Percentiles rank a stretch among this genome's conserved stretches.
These are phyloP conservation scores for Coregonus clupeaformis DNA, from an alignment of 2,113 vertebrate genomes.

Conservation along the genomic window DNA sequence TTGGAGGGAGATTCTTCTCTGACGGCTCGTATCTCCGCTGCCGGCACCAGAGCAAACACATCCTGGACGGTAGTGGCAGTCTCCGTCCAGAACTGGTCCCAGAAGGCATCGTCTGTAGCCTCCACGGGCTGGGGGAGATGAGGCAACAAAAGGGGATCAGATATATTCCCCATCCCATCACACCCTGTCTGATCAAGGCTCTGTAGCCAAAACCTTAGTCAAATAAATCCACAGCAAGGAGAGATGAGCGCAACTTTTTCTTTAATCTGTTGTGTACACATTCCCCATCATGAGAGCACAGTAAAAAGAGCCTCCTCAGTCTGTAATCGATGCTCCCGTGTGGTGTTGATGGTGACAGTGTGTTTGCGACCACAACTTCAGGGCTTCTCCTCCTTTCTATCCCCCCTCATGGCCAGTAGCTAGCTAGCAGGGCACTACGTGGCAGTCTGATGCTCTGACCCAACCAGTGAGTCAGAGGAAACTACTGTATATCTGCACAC, in stretches of 20 bases:
- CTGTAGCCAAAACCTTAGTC: no score
- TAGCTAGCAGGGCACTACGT: no score
- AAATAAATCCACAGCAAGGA: no score
- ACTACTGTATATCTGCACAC: not conserved
- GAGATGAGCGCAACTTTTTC: no score
- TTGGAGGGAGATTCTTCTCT: conserved; percentile 97
- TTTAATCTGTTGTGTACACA: no score
- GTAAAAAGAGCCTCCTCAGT: not conserved
- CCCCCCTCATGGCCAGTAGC: no score
- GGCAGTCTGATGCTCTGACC: not conserved
- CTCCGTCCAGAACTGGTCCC: conserved; percentile 98
- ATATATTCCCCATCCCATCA: not conserved
- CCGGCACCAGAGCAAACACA: conserved; percentile 92
- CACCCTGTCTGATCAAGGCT: not conserved
- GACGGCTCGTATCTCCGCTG: conserved; percentile 93
- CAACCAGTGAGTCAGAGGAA: not conserved
- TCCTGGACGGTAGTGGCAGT: conserved; percentile 89
- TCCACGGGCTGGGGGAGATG: conserved; percentile 84
- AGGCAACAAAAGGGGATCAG: not conserved
- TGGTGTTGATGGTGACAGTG: no score
- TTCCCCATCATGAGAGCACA: not conserved
- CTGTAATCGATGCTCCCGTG: no score
- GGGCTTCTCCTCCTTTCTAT: no score
- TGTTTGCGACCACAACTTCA: no score
- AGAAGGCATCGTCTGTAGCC: conserved; percentile 91